phyloP scores from a whole-genome alignment of 2,113 vertebrate genomes.

The Peromyscus polionotus region DNA sequence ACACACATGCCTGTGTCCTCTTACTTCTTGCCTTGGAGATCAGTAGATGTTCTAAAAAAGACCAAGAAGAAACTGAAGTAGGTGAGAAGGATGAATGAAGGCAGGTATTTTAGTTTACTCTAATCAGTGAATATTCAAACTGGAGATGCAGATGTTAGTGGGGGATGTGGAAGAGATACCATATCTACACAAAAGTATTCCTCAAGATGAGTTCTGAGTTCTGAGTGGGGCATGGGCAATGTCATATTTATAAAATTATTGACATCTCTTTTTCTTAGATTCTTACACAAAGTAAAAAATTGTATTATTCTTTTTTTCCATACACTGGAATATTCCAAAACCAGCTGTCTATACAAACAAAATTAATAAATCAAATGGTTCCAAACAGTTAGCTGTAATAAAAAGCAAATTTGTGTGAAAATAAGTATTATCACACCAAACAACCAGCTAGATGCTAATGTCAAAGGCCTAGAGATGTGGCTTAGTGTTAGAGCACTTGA shows the following conservation, averaged over 20 bases:
- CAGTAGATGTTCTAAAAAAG: not conserved
- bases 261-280: not conserved
- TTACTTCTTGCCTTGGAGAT: not conserved
- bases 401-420: slow-evolving; percentile 49
- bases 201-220: not conserved
- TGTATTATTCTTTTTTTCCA: not conserved
- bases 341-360: not conserved
- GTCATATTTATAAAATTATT: not conserved
- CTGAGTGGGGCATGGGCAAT: not conserved
- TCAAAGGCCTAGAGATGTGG: not conserved
- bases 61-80: slow-evolving; percentile 28
- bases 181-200: not conserved
- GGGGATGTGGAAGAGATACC: not conserved
- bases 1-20: not conserved
- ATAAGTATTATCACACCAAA: slow-evolving; percentile 32
- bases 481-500: not conserved
- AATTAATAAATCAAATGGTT: slow-evolving; percentile 13
- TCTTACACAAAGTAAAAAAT: not conserved
- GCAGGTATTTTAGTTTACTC: not conserved
- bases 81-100: not conserved
- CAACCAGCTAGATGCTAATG: not conserved
- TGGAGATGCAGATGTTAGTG: not conserved
- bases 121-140: not conserved
- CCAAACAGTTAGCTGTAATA: not conserved
- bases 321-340: not conserved